Conservation (phyloP, 2,113 vertebrate species). For the Acanthisitta chloris region DNA sequence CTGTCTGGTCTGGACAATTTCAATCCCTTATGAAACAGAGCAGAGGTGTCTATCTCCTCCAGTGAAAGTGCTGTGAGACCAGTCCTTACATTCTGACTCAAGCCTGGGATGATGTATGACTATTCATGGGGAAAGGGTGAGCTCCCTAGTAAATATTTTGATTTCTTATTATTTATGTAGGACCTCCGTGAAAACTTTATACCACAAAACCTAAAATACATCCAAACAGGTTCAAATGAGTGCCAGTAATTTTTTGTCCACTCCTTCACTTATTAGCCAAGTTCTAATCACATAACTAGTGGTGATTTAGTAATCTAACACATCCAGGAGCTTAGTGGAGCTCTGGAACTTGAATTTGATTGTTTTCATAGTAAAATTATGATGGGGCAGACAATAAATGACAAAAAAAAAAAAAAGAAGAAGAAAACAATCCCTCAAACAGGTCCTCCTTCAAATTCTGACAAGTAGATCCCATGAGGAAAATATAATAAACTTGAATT, state of each 20-base stretch:
- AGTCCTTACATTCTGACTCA: not conserved
- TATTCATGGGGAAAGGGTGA: not conserved
- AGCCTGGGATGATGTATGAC: not conserved
- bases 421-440: not conserved
- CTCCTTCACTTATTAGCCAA: not conserved
- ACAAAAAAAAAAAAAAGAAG: not conserved
- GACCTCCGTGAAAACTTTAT: not conserved
- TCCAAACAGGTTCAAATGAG: not conserved
- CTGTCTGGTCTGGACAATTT: not conserved
- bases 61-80: not conserved
- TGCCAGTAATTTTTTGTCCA: not conserved
- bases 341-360: not conserved
- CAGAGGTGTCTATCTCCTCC: not conserved
- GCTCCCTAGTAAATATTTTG: not conserved
- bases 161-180: not conserved
- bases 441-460: not conserved
- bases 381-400: not conserved
- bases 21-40: not conserved
- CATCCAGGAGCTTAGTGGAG: accelerated
- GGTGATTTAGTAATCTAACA: not conserved
- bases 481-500: not conserved
- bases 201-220: not conserved
- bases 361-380: not conserved
- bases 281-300: not conserved
- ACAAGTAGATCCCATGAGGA: not conserved